A percentile compares a stretch with the other conserved stretches of the same genome.
Conservation (phyloP, 2,113 vertebrate genomes). For the Columba livia region DNA sequence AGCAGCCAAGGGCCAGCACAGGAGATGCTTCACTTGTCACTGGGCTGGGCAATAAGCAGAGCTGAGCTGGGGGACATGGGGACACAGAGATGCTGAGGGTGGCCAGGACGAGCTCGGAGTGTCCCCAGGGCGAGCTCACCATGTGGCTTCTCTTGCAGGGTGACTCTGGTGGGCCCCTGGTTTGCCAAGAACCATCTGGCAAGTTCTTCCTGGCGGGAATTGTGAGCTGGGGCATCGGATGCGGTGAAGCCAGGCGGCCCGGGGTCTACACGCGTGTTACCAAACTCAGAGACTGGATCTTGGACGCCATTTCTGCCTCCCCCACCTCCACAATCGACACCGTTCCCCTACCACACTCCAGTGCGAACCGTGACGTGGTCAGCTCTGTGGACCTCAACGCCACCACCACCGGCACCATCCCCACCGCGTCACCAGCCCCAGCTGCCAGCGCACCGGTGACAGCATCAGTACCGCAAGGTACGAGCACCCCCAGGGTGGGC, state of each 20-base stretch:
- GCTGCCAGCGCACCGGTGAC: neutral
- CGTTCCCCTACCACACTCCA: neutral
- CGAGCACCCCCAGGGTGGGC: neutral
- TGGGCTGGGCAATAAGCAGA: neutral
- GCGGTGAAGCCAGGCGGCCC: constrained; percentile 86
- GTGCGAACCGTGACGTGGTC: neutral
- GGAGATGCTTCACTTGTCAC: neutral
- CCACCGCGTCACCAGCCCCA: neutral
- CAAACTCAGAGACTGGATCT: constrained; percentile 87
- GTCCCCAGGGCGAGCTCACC: neutral
- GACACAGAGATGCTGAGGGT: neutral
- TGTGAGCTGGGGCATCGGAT: constrained; percentile 95
- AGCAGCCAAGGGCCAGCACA: neutral
- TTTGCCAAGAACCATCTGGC: constrained; percentile 88
- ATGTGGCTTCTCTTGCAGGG: constrained; percentile 76
- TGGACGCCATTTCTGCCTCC: constrained; percentile 47
- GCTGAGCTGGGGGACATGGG: neutral
- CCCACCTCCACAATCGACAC: neutral
- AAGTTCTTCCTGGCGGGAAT: constrained; percentile 92
- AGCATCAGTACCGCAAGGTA: constrained; percentile 60
- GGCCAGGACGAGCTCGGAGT: neutral
- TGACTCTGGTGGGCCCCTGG: constrained; percentile 94
- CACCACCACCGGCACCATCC: neutral
- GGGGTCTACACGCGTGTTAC: constrained; percentile 92
- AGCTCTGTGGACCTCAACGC: neutral